Evolutionary conservation across 1,140 invertebrate species (phyloP), one percentile per base, ranked within the genome.

Genomic region (Aphaenogaster ashmeadi): DNA sequence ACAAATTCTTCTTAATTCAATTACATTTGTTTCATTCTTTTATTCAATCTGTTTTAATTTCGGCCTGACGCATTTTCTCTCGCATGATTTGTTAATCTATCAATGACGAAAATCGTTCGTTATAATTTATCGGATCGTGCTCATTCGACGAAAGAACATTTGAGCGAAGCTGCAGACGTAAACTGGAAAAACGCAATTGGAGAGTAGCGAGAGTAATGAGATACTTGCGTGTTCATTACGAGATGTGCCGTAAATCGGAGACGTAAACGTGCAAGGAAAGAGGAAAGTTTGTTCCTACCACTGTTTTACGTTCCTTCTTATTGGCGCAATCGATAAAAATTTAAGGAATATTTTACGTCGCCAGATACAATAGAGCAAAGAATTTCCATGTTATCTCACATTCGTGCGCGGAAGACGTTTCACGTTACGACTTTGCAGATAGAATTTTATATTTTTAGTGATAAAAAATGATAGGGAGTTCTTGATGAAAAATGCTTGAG

Each of bases 391-490:
- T 67, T 80, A 80, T 79, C n/a, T 47, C 33, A 44, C 18, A 52
- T 52, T 80, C 13, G 3, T 13, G 47, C 60, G n/a, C 27, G n/a
- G 7, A 67, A 80, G n/a, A 47, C 18, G n/a, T 1, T 80, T 36
- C 13, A 3, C 15, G 21, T 81, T 71, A 81, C n/a, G 78, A 69
- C 15, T 67, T 56, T 81, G 41, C 27, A 54, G 36, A 44, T 8
- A 44, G n/a, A 81, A 69, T 69, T 69, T 58, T 83, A 74, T 15
- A 56, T 72, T 36, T 81, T 54, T 18, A 72, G 38, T 33, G 79
- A 58, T 44, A 71, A 81, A 81, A 58, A 58, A 33, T 71, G 36
- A 52, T 52, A 56, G 21, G 56, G 13, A 77, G n/a, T 18, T 38
- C 33, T 56, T 44, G n/a, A 66, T 66, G 62, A 66, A 66, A 66